These are phyloP conservation scores for Cyanistes caeruleus DNA, from an alignment of 2,113 vertebrate species.

Conservation along the genomic window DNA sequence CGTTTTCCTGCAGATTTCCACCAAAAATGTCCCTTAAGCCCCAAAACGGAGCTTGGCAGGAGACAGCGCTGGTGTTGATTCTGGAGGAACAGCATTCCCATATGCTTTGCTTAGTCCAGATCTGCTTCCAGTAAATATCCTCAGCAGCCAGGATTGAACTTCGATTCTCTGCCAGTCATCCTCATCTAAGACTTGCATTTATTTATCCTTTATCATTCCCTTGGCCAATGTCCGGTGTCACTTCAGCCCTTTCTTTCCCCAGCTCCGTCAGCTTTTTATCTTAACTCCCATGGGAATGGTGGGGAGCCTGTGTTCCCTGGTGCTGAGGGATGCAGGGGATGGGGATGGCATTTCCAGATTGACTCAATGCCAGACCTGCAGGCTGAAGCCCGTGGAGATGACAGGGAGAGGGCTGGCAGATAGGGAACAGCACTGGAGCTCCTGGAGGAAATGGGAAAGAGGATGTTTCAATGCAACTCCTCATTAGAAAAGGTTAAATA, in stretches of 20 bases:
- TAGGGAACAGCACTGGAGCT: rapidly evolving
- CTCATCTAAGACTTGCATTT: not conserved
- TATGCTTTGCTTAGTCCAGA: slow-evolving; percentile 28
- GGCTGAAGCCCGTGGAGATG: not conserved
- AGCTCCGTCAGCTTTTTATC: not conserved
- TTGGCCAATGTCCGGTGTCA: not conserved
- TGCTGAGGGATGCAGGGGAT: not conserved
- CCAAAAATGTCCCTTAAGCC: slow-evolving; percentile 13
- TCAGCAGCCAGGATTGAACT: not conserved
- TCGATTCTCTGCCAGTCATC: not conserved
- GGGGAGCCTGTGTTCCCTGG: not conserved
- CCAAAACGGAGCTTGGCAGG: not conserved
- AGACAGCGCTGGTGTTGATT: not conserved
- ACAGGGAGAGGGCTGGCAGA: not conserved
- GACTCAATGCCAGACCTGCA: not conserved
- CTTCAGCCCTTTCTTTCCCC: not conserved
- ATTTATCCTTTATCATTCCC: not conserved
- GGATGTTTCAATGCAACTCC: not conserved
- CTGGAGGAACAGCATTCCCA: slow-evolving; percentile 29
- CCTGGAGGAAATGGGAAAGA: not conserved
- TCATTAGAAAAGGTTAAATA: not conserved
- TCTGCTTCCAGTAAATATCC: slow-evolving; percentile 4
- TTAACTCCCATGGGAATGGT: rapidly evolving
- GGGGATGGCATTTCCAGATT: not conserved
- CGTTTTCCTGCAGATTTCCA: slow-evolving; percentile 15